Evolutionary conservation across 2,797 vertebrate genomes (phyloP), one percentile per base, ranked within the genome.

Genomic region (Chaetodon trifasciatus): DNA sequence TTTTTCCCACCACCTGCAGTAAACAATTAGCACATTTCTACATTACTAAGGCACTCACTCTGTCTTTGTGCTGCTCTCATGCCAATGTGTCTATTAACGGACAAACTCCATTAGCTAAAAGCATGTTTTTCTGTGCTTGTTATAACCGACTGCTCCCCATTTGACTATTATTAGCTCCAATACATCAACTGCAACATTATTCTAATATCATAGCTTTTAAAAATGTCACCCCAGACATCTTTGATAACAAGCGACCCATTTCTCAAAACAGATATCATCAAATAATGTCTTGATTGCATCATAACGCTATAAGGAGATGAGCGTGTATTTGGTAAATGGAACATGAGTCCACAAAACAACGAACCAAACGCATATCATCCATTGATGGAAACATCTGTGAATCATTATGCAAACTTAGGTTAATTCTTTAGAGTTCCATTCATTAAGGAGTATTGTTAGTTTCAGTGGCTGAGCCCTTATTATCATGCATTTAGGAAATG

Each of bases 401-500:
- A 95, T 96, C 95, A 96, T 96, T 96, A 95, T 93, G 93, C 92
- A 81, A 93, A 96, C 96, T 96, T 96, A 92, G 94, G 93, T 96
- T 97, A 97, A 99, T 99, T 99, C 97, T 96, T 96, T 95, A 92
- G 96, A 96, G 96, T 97, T 97, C 93, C 94, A 97, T 98, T 99
- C 97, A 97, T 98, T 98, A 99, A 89, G 92, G 95, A 95, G 95
- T 96, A 97, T 98, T 98, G 97, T 98, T 97, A 96, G 96, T 96
- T 95, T 95, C 95, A 95, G 94, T 96, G 95, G 96, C 96, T 96
- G 95, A 97, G 96, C 95, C 95, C 96, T 97, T 97, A 98, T 98
- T 98, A 97, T 96, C 95, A 95, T 97, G 96, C 97, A 97, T 98
- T 99, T 98, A 97, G 97, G 96, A 97, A 97, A 94, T 95, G 97